These are phyloP conservation scores for Coremacera marginata DNA, from an alignment of 2,888 invertebrate species.

Conservation along the genomic window DNA sequence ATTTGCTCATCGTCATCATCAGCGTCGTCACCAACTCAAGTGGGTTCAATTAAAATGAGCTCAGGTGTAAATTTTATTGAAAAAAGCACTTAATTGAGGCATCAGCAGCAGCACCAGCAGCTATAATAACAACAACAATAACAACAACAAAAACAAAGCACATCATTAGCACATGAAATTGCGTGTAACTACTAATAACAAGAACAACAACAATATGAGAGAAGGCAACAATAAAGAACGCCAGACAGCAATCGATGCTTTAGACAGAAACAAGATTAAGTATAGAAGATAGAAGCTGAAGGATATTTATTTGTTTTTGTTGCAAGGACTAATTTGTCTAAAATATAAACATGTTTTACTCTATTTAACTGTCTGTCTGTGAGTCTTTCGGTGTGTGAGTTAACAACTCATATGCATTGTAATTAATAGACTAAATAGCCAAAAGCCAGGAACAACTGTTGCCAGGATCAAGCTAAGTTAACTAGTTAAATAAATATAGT, in stretches of 20 bases:
- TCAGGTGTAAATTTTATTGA: constrained; percentile 69
- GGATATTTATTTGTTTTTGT: constrained; percentile 3
- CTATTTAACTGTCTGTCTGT: neutral
- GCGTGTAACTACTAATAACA: constrained; percentile 2
- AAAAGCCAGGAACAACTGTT: no score
- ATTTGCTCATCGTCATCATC: constrained; percentile 26
- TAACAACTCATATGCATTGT: neutral
- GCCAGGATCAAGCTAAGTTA: no score
- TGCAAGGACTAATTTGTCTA: neutral
- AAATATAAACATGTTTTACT: neutral
- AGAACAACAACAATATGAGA: neutral
- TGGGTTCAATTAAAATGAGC: constrained; percentile 67
- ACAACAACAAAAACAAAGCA: constrained; percentile 4
- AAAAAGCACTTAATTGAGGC: constrained; percentile 65
- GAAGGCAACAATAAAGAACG: neutral
- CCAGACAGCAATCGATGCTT: neutral
- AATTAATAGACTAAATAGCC: neutral
- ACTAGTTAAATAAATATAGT: no score
- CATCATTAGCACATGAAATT: neutral
- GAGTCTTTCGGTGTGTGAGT: neutral
- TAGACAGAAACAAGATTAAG: no score
- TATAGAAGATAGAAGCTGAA: neutral
- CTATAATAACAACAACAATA: neutral
- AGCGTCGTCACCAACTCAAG: constrained; percentile 49
- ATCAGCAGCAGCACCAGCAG: constrained; percentile 22